Evolutionary conservation across 2,797 vertebrate genomes (phyloP).

Genomic region (Tympanoctomys barrerae): DNA sequence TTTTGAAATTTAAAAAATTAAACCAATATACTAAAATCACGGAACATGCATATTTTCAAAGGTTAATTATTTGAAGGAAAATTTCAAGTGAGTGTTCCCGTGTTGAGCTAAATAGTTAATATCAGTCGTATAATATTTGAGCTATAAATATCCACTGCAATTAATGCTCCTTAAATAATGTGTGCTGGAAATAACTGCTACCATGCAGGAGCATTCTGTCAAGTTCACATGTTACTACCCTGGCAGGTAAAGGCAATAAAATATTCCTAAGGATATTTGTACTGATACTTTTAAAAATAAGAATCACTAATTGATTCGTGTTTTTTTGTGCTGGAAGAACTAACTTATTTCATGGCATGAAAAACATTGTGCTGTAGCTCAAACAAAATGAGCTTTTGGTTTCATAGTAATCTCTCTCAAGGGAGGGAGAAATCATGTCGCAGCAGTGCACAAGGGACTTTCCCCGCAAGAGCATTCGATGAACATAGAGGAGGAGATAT

Average conservation of each 20-base stretch:
- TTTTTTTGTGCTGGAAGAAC: constrained; percentile 37
- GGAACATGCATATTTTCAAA: background rate
- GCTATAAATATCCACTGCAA: background rate
- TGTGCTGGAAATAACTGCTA: background rate
- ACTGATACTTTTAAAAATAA: background rate
- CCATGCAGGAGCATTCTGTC: background rate
- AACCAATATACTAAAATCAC: background rate
- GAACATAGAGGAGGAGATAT: constrained; percentile 74
- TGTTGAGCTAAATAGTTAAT: constrained; percentile 21
- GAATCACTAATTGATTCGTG: background rate
- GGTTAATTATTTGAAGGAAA: background rate
- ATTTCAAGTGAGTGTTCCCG: background rate
- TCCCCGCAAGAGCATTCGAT: constrained; percentile 75
- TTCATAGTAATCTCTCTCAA: constrained; percentile 57
- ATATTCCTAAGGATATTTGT: background rate
- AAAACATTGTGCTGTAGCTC: constrained; percentile 71
- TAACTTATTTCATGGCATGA: background rate
- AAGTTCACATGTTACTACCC: background rate
- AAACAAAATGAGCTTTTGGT: constrained; percentile 76
- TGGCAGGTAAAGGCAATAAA: background rate
- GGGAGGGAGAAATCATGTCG: constrained; percentile 62
- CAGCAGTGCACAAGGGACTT: constrained; percentile 61
- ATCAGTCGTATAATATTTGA: constrained; percentile 15
- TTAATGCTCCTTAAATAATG: background rate
- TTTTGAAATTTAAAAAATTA: constrained; percentile 38